phyloP scores from a whole-genome alignment of 1,140 invertebrate genomes.

The Phthorimaea operculella region DNA sequence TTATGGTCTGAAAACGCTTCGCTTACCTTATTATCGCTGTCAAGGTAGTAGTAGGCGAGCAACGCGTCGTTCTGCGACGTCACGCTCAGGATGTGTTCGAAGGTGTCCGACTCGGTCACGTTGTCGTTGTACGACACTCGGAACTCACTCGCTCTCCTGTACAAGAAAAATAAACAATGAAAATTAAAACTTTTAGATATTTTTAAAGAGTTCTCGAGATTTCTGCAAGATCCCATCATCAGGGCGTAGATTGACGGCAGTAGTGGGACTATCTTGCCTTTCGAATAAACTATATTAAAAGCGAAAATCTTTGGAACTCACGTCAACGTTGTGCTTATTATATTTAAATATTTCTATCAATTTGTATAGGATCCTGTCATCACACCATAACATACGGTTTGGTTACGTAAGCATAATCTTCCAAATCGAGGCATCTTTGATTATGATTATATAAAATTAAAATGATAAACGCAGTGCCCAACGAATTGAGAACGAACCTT shows the following conservation, averaged over 20 bases:
- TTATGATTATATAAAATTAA: not conserved
- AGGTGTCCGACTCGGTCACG: slow-evolving; percentile 83
- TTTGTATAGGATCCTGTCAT: too few species aligned
- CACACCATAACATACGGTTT: too few species aligned
- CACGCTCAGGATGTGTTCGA: slow-evolving; percentile 87
- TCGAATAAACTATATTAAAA: too few species aligned
- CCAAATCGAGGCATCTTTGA: too few species aligned
- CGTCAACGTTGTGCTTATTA: not conserved
- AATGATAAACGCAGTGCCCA: not conserved
- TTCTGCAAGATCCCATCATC: not conserved
- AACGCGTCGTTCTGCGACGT: slow-evolving; percentile 87
- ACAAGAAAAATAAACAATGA: slow-evolving; percentile 7
- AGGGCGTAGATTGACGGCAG: too few species aligned
- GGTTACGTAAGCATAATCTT: too few species aligned
- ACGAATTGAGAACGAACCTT: not conserved
- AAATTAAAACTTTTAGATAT: not conserved
- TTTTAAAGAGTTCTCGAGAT: not conserved
- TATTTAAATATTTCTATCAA: not conserved
- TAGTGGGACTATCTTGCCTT: too few species aligned
- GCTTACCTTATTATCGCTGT: slow-evolving; percentile 82
- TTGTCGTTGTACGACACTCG: slow-evolving; percentile 59
- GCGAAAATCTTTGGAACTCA: too few species aligned
- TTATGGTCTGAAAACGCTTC: too few species aligned
- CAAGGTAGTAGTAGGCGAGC: slow-evolving; percentile 91
- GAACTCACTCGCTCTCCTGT: slow-evolving; percentile 47